Conservation (phyloP, 2,888 invertebrate genomes). For the Yponomeuta malinellus region DNA sequence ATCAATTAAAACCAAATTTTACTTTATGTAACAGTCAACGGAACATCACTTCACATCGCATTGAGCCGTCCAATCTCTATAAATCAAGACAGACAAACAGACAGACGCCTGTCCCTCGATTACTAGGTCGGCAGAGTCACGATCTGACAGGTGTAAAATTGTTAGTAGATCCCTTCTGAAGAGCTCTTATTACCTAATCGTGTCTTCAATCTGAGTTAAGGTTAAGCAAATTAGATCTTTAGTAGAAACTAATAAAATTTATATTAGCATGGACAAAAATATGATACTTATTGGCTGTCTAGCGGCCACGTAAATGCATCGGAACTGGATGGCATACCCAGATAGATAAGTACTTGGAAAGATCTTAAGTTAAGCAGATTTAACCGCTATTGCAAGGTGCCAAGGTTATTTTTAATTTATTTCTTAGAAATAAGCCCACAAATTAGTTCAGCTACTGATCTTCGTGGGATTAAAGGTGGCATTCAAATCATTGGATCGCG, state of each 20-base stretch:
- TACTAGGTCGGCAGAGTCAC: conserved; percentile 5
- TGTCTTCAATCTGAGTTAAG: neutral
- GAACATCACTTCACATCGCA: neutral
- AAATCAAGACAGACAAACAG: neutral
- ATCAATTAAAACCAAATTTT: neutral
- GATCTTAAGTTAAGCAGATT: neutral
- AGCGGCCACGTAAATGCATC: neutral
- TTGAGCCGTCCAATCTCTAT: neutral
- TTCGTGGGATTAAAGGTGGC: neutral
- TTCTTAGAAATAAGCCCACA: neutral
- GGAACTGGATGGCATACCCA: neutral
- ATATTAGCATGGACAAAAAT: neutral
- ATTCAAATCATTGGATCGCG: neutral
- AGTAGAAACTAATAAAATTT: neutral
- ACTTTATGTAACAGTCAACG: neutral
- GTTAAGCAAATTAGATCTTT: neutral
- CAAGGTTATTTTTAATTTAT: neutral
- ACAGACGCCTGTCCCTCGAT: neutral
- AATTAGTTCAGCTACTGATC: conserved; percentile 1
- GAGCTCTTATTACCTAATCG: neutral
- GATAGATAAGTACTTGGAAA: neutral
- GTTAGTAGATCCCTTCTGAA: conserved; percentile 1
- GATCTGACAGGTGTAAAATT: conserved; percentile 1
- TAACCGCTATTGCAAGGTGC: neutral
- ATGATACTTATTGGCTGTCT: neutral